Evolutionary conservation across 2,113 vertebrate genomes (phyloP).

Genomic region (Cheirogaleus medius): DNA sequence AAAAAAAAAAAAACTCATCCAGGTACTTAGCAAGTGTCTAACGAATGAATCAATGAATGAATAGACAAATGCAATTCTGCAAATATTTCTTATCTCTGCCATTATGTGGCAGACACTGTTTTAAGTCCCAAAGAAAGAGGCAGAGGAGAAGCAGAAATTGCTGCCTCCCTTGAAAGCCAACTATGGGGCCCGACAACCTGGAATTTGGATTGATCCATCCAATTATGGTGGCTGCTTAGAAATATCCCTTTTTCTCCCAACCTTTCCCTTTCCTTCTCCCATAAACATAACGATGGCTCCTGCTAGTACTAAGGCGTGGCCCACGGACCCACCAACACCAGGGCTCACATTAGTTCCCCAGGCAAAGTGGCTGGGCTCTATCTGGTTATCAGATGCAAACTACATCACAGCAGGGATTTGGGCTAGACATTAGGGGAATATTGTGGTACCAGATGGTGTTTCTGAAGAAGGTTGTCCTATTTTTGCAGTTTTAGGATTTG

Average conservation of each 20-base stretch:
- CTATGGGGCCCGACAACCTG: background rate
- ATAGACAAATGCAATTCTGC: background rate
- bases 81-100: background rate
- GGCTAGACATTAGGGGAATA: background rate
- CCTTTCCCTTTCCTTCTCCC: background rate
- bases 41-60: background rate
- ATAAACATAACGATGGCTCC: background rate
- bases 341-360: background rate
- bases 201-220: background rate
- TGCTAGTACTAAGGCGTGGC: background rate
- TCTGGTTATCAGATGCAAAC: constrained; percentile 20
- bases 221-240: background rate
- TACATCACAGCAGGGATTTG: constrained; percentile 44
- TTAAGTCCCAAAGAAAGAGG: background rate
- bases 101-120: background rate
- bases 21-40: background rate
- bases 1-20: background rate
- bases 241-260: background rate
- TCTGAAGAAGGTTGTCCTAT: constrained; percentile 59
- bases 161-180: background rate
- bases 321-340: background rate
- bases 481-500: constrained; percentile 64
- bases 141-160: background rate
- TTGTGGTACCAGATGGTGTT: constrained; percentile 55
- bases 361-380: background rate